Evolutionary conservation across 1,140 invertebrate species (phyloP).

Genomic region (Melitaea cinxia): DNA sequence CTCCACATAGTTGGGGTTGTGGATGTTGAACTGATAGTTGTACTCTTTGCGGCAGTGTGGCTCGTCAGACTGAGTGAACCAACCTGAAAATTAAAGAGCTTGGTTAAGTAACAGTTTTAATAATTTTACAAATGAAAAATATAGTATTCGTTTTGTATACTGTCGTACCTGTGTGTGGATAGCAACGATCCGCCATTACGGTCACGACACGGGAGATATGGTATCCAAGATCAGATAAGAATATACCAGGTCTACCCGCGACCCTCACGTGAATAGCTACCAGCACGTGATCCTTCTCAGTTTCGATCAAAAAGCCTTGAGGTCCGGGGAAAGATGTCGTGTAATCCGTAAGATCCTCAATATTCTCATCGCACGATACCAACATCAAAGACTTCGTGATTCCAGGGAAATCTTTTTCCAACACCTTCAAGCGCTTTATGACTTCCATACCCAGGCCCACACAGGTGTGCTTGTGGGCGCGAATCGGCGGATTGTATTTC

Average conservation of each 20-base stretch:
- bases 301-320: slow-evolving; percentile 85
- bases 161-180: slow-evolving; percentile 90
- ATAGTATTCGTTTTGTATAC: background rate
- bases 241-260: slow-evolving; percentile 86
- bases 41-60: slow-evolving; percentile 90
- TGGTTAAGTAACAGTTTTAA: slow-evolving; percentile 1
- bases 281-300: slow-evolving; percentile 95
- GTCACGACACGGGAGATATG: slow-evolving; percentile 93
- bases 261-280: slow-evolving; percentile 90
- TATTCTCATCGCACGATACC: slow-evolving; percentile 94
- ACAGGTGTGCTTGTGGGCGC: slow-evolving; percentile 91
- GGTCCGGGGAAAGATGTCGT: slow-evolving; percentile 83
- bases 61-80: slow-evolving; percentile 92
- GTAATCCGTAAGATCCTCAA: slow-evolving; percentile 86
- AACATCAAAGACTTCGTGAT: slow-evolving; percentile 87
- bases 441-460: slow-evolving; percentile 93
- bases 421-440: slow-evolving; percentile 79
- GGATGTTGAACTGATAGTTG: slow-evolving; percentile 86
- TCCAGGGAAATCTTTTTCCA: slow-evolving; percentile 78
- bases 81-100: slow-evolving; percentile 80
- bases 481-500: slow-evolving; percentile 89
- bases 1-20: slow-evolving; percentile 88
- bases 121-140: background rate
- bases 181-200: slow-evolving; percentile 91
- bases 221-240: slow-evolving; percentile 94